These are phyloP conservation scores for Polydrusus cervinus DNA, from an alignment of 2,888 invertebrate species.

Conservation along the genomic window DNA sequence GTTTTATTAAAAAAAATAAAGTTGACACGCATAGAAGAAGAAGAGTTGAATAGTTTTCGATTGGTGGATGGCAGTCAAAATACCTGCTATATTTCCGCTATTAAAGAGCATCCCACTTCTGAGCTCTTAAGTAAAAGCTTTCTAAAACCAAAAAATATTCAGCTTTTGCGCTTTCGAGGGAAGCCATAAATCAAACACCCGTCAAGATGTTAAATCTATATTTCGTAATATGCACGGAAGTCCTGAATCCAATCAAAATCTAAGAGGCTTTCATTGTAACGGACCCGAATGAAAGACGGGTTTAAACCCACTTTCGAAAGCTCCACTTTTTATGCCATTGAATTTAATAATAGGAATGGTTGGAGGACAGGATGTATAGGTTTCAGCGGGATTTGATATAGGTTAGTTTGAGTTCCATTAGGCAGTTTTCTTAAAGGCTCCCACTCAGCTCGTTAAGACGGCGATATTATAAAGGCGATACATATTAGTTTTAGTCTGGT, in stretches of 20 bases:
- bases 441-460: background rate
- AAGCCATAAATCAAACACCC: constrained; percentile 32
- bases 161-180: background rate
- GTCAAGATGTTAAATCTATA: constrained; percentile 29
- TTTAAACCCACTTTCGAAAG: constrained; percentile 24
- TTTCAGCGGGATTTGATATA: constrained; percentile 8
- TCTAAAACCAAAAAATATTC: background rate
- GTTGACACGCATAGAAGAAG: no score
- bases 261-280: constrained; percentile 31
- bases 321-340: constrained; percentile 10
- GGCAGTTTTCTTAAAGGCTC: background rate
- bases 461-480: no score
- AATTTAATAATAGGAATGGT: constrained; percentile 17
- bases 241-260: constrained; percentile 32
- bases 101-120: background rate
- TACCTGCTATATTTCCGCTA: no score
- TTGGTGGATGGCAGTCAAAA: background rate
- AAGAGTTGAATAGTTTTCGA: background rate
- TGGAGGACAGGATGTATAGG: background rate
- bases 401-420: background rate
- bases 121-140: background rate
- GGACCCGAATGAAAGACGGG: constrained; percentile 16
- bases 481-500: no score
- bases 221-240: constrained; percentile 20
- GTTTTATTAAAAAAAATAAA: no score